Base-by-base conservation (phyloP, 2,113 vertebrate genomes). In the Eptatretus burgeri region DNA sequence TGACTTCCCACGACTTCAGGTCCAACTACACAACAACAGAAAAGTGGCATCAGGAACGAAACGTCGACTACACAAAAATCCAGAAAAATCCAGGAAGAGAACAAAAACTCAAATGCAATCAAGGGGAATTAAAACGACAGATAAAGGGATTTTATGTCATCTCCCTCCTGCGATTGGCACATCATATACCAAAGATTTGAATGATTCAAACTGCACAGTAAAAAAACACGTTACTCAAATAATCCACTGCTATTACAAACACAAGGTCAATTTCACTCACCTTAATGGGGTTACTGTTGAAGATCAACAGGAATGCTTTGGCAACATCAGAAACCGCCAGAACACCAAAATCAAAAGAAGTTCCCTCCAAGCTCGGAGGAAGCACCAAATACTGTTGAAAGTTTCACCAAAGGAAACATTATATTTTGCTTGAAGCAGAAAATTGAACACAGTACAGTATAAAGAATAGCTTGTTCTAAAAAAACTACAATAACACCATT, bases 221-320 rank as follows among this genome's bases (percentile, higher is more conserved):
- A 41, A 41, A n/a, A n/a, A n/a, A n/a, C n/a, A 41, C 27, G 7
- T 41, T 41, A 41, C 3, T 41, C 27, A 41, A 41, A 41, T 3
- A 41, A 41, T 41, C 27, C 27, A 7, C 27, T 7, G 9, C 19
- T 49, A 66, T 49, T 51, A 70, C 64, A 50, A 71, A 66, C 51
- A 11, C 50, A 64, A 56, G 66, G 68, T 65, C 67, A 67, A 51
- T 50, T 64, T 17, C 65, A 68, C 60, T 75, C 75, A 81, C 91
- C 87, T 96, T 85, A 73, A 98, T 93, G 1, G 91, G 91, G 71
- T 98, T 98, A 73, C 84, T 93, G 78, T 98, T 98, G 69, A 89
- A 72, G 68, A 93, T 77, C 69, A 82, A 81, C 74, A 98, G 84
- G 66, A 82, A 73, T 72, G 94, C 80, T 76, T 73, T 85, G 70